These are phyloP conservation scores for Drosophila hamatofila DNA, from an alignment of 2,888 invertebrate genomes.

Conservation along the genomic window DNA sequence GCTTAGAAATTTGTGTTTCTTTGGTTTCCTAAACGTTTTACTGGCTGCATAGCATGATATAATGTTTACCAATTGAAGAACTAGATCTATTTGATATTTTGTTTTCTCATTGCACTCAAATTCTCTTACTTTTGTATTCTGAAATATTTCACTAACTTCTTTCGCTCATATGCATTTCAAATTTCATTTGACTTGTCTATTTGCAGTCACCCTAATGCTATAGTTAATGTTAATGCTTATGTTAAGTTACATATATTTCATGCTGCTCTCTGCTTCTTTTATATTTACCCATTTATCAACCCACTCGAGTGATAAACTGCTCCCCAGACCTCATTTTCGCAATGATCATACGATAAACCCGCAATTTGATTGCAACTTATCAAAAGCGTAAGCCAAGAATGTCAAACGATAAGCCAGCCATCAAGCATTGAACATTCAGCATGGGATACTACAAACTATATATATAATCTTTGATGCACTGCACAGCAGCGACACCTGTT, in stretches of 20 bases:
- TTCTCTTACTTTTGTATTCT: not conserved
- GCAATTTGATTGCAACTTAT: conserved; percentile 15
- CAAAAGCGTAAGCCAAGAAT: conserved; percentile 7
- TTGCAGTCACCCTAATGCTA: too few relatives aligned
- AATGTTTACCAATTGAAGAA: not conserved
- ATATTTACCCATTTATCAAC: not conserved
- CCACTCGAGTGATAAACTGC: not conserved
- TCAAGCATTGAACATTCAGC: too few relatives aligned
- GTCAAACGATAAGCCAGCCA: conserved; percentile 14
- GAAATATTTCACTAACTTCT: conserved; percentile 1
- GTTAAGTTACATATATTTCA: too few relatives aligned
- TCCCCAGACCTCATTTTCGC: not conserved
- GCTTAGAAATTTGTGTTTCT: too few relatives aligned
- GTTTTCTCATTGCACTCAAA: not conserved
- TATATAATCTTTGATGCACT: not conserved
- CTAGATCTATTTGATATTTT: not conserved
- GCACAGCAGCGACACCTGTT: conserved; percentile 1
- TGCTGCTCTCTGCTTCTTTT: not conserved
- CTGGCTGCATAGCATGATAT: not conserved
- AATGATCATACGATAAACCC: not conserved
- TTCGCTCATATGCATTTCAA: not conserved
- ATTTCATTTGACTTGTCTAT: not conserved
- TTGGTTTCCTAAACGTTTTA: not conserved
- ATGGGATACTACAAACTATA: not conserved
- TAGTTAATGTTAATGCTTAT: too few relatives aligned